phyloP scores from a whole-genome alignment of 2,797 vertebrate genomes.

The Gymnocypris eckloni region DNA sequence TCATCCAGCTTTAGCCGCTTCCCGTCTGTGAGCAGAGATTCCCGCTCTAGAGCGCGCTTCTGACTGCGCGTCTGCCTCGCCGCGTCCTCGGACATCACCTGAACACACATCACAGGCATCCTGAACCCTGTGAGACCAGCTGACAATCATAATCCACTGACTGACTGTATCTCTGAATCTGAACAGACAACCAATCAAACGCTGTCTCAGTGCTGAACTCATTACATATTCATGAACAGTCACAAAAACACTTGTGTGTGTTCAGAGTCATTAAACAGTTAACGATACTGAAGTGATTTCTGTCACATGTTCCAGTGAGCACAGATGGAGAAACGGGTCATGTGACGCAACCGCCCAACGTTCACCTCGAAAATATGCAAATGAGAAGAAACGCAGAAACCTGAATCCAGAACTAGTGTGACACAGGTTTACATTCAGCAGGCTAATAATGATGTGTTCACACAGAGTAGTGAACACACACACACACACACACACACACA shows the following conservation, averaged over 20 bases:
- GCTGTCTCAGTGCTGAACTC: too few relatives aligned
- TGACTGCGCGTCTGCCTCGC: slow-evolving; percentile 94
- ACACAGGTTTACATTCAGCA: neutral
- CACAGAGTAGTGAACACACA: too few relatives aligned
- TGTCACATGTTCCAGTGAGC: neutral
- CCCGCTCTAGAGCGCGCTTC: slow-evolving; percentile 90
- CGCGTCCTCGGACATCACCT: slow-evolving; percentile 92
- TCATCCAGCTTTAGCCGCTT: slow-evolving; percentile 88
- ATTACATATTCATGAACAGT: neutral
- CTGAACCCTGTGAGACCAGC: neutral
- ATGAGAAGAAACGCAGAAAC: neutral
- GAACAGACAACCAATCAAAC: neutral
- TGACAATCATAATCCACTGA: neutral
- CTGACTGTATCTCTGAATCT: too few relatives aligned
- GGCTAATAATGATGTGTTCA: neutral
- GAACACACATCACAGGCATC: neutral
- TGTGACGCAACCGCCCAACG: neutral
- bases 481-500: too few relatives aligned
- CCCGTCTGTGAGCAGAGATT: slow-evolving; percentile 76
- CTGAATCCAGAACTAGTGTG: neutral
- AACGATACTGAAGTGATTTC: neutral
- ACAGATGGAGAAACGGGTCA: neutral
- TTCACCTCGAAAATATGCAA: neutral
- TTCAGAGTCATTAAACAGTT: neutral
- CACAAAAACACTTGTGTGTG: neutral